phyloP scores from a whole-genome alignment of 2,797 vertebrate genomes.

The Gymnoscopelus microlampas region DNA sequence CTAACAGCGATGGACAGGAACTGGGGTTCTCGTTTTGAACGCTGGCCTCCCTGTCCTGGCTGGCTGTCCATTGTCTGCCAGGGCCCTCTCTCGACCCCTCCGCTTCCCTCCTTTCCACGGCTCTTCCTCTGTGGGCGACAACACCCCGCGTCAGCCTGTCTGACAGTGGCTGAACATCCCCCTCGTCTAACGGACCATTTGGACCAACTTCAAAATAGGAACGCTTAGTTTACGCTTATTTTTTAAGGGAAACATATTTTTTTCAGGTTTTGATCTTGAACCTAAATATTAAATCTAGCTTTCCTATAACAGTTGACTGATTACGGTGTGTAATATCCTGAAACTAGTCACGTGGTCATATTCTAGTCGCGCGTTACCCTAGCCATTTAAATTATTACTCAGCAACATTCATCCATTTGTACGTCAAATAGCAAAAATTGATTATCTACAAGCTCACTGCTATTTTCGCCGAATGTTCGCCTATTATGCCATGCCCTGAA shows the following conservation, averaged over 20 bases:
- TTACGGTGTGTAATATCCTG: neutral
- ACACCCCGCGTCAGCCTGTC: conserved; percentile 77
- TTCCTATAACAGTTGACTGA: no score
- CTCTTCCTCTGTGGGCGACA: conserved; percentile 80
- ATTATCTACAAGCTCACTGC: no score
- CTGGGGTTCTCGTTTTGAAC: conserved; percentile 53
- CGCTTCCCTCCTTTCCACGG: conserved; percentile 78
- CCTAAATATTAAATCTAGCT: no score
- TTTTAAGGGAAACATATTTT: no score
- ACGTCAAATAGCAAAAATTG: neutral
- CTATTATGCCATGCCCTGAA: no score
- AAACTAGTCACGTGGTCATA: neutral
- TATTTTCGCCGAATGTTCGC: no score
- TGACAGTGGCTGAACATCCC: conserved; percentile 65
- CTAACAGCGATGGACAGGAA: conserved; percentile 61
- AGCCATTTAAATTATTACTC: conserved; percentile 15
- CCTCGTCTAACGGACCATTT: neutral
- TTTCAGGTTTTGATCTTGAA: no score
- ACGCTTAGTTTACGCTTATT: no score
- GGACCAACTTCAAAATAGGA: no score
- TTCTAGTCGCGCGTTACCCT: neutral
- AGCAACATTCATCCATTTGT: conserved; percentile 9
- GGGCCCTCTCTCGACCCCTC: conserved; percentile 73
- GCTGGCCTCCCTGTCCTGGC: conserved; percentile 49
- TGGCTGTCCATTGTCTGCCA: conserved; percentile 72